Evolutionary conservation across 2,888 invertebrate genomes (phyloP), one percentile per base, ranked within the genome.

Genomic region (Leistus spinibarbis): DNA sequence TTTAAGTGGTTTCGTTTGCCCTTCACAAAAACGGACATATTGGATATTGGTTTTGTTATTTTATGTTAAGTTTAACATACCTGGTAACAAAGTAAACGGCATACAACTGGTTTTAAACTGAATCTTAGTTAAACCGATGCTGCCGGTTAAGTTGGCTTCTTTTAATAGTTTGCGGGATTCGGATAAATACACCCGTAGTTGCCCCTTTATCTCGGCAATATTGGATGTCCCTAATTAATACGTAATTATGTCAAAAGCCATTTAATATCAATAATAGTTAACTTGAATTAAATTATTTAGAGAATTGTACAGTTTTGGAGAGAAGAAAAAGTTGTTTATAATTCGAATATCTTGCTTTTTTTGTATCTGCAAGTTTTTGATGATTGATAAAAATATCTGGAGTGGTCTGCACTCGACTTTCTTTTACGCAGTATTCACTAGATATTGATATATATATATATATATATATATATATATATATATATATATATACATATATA

Each of bases 91-190:
- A 13, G 54, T 22, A 20, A 74, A 54, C 10, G 74, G 74, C 62
- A 74, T 63, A 54, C 68, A 74, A 17, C 54, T 27, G 0, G 62
- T 63, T 54, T 68, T 67, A 63, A 74, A 74, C 17, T 74, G 73
- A 40, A 73, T 23, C 24, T 72, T 64, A 20, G 64, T 64, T 22
- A 63, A 68, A 10, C 74, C 74, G 3, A 74, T 19, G 0, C 62
- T 7, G 7, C 74, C 74, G 5, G 3, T 54, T 27, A 74, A 54
- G 17, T 54, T 16, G 16, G 68, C 23, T 53, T 67, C 22, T 9
- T 54, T 54, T 16, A 74, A 68, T 24, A 67, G 3, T 24, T 68
- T 67, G 5, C n/a, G 7, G 4, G 62, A 17, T 54, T 57, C 68
- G 40, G 65, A n/a, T 17, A 62, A 16, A 13, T 53, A 68, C 1